Evolutionary conservation across 2,797 vertebrate genomes (phyloP), one percentile per base, ranked within the genome.

Genomic region (Erithacus rubecula): DNA sequence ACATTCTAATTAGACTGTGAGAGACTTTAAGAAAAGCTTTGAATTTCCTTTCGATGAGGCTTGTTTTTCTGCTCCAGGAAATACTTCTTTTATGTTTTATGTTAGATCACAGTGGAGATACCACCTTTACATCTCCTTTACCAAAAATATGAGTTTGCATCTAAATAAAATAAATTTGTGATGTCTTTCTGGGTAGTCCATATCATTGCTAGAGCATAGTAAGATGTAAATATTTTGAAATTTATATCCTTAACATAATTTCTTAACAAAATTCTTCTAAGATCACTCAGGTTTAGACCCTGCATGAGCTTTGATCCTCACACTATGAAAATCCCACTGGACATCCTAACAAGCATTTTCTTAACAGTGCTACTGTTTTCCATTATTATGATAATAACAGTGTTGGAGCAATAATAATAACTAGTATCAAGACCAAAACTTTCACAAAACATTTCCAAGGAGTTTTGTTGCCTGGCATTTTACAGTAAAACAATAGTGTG

Each of bases 151-250:
- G 18, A 55, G 12, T 69, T 43, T 65, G 10, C 11, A 36, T 51
- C 20, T 26, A 70, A 80, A 58, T 34, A 43, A 41, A 41, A 6
- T 6, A 86, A 58, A 69, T 29, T 43, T 4, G 1, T 58, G 12
- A 12, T 0, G 1, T 52, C 5, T 6, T 68, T 46, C 13, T 82
- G 15, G 16, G 19, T 34, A 19, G 47, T 46, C 16, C 55, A 30
- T 8, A 4, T 8, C 51, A 65, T 6, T n/a, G 12, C 12, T 70
- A 62, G 60, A 47, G 5, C 1, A 0, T 4, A 58, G 13, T 17
- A 64, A 53, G 15, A 19, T 30, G 12, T 1, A 91, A 72, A 10
- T 36, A 43, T 67, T 91, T 85, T 49, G 5, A 76, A 91, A 85
- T 34, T 34, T 10, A 9, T 5, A 20, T 51, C 14, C 22, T 69